Evolutionary conservation across 2,888 invertebrate species (phyloP).

Genomic region (Pterostichus niger): DNA sequence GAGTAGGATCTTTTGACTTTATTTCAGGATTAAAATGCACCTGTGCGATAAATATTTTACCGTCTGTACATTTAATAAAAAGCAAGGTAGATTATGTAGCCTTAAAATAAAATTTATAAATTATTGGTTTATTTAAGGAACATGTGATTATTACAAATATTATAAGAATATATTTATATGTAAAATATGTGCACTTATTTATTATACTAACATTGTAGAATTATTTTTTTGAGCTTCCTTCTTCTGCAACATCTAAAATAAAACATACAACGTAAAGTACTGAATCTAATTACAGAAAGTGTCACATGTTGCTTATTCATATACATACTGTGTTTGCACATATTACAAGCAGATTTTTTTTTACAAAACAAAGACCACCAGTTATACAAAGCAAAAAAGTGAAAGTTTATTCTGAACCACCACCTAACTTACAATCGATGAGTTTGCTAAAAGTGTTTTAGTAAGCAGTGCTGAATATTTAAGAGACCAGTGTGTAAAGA

Average conservation of each 20-base stretch:
- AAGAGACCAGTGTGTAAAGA: conserved; percentile 50
- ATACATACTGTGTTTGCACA: conserved; percentile 62
- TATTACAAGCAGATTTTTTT: conserved; percentile 67
- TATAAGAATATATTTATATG: conserved; percentile 62
- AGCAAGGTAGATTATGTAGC: conserved; percentile 81
- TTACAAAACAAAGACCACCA: conserved; percentile 63
- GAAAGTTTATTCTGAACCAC: conserved; percentile 45
- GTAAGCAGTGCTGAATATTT: conserved; percentile 55
- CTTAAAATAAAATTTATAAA: conserved; percentile 28
- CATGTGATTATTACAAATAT: conserved; percentile 58
- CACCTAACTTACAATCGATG: conserved; percentile 45
- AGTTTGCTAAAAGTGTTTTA: conserved; percentile 31
- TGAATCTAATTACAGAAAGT: conserved; percentile 14
- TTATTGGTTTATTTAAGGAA: conserved; percentile 52
- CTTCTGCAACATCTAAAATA: conserved; percentile 74
- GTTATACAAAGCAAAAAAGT: conserved; percentile 26
- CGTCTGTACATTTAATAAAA: conserved; percentile 81
- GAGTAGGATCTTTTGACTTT: conserved; percentile 85
- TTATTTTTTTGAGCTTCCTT: conserved; percentile 75
- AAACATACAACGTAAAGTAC: conserved; percentile 51
- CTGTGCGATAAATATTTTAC: conserved; percentile 80
- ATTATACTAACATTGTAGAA: conserved; percentile 72
- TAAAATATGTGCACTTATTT: conserved; percentile 59
- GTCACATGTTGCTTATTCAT: conserved; percentile 11
- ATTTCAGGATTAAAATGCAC: conserved; percentile 82